phyloP scores from a whole-genome alignment of 2,113 vertebrate species.

The Mormoops blainvillei region DNA sequence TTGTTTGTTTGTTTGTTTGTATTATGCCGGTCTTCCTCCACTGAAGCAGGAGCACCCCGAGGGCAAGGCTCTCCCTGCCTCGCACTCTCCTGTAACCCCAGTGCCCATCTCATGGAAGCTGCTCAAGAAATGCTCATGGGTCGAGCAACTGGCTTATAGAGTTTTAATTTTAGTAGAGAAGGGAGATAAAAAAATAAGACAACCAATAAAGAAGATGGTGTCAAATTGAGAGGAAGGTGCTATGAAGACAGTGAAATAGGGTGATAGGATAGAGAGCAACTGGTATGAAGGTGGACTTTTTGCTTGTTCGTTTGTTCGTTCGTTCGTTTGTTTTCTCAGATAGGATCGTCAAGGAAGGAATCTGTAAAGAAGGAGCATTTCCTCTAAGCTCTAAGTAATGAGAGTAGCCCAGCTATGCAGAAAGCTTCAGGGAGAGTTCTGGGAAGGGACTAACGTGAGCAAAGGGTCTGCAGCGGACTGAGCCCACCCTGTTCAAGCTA shows the following conservation, averaged over 20 bases:
- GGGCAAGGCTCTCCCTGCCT: not conserved
- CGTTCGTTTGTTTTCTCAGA: not conserved
- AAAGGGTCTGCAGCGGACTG: not conserved
- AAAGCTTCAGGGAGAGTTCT: not conserved
- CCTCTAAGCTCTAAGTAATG: not conserved
- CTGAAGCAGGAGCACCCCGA: rapidly evolving
- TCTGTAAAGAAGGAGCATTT: not conserved
- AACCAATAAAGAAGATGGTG: not conserved
- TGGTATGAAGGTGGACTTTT: not conserved
- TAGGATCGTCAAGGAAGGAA: not conserved
- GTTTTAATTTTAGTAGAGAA: not conserved
- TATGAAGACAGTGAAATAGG: not conserved
- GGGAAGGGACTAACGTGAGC: not conserved
- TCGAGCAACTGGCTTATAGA: not conserved
- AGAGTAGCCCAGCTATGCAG: not conserved
- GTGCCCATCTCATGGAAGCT: not conserved
- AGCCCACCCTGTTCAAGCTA: not conserved
- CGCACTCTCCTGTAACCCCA: not conserved
- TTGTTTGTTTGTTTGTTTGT: not conserved
- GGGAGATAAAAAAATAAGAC: not conserved
- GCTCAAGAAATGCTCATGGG: not conserved
- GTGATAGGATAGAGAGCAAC: no score
- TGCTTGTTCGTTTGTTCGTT: not conserved
- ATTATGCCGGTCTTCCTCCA: not conserved
- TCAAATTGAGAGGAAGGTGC: not conserved